Evolutionary conservation across 2,797 vertebrate genomes (phyloP), one percentile per base, ranked within the genome.

Genomic region (Lindbergichthys nudifrons): DNA sequence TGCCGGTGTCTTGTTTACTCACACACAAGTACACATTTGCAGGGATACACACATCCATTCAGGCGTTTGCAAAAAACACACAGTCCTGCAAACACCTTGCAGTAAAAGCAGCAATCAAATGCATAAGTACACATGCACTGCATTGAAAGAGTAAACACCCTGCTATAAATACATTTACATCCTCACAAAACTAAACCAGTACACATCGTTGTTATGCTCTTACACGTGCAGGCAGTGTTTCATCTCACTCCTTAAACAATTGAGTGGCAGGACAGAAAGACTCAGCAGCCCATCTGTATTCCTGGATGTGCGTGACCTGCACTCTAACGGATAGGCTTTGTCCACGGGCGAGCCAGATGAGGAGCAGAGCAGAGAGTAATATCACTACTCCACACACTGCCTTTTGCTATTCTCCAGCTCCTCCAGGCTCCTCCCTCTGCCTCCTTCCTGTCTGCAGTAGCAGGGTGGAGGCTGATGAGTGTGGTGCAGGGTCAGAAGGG

Each of bases 281-380:
- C 84, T 84, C 85, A 21, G 71, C 75, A 63, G 83, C 80, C 84
- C 81, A 90, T 92, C 87, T 92, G 89, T 89, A 87, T 86, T 89
- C 76, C 80, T 85, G 73, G 11, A 14, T 70, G 88, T 90, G 87
- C 87, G 90, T 92, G 92, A 93, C 86, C 90, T 91, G 90, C 92
- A 93, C 88, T 89, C 79, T 79, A 91, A 92, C 60, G 41, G 78
- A 81, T 66, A 71, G 81, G 83, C 87, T 91, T 86, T 88, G 90
- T 90, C 90, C 88, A 87, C 63, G n/a, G 87, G 86, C 80, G 7
- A 88, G 84, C 76, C 85, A 87, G 87, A 89, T 81, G 86, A 89
- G 78, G 73, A 89, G 86, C 84, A 75, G 69, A 87, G 80, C 63
- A 53, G 79, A 87, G 83, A 46, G 52, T 80, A 39, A 78, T 86